Evolutionary conservation across 2,888 invertebrate genomes (phyloP).

Genomic region (Athalia rosae): DNA sequence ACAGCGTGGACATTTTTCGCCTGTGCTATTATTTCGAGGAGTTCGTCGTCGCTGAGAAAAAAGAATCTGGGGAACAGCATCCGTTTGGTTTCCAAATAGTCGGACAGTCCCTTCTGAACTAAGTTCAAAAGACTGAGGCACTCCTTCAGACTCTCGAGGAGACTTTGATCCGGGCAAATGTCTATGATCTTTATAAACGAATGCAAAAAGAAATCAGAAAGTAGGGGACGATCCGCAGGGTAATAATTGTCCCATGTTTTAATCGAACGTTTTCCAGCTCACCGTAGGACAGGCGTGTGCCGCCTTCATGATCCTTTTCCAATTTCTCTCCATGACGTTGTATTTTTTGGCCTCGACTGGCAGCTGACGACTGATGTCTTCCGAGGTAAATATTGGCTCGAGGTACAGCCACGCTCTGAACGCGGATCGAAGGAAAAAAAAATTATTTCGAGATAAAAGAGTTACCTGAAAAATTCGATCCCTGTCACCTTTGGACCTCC

Average conservation of each 20-base stretch:
- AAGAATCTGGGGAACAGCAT: constrained; percentile 85
- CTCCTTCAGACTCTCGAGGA: constrained; percentile 83
- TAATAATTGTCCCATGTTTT: neutral
- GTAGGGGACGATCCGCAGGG: neutral
- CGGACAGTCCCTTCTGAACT: constrained; percentile 84
- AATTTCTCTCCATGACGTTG: constrained; percentile 85
- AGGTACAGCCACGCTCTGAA: constrained; percentile 87
- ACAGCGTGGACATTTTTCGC: constrained; percentile 85
- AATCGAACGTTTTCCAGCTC: constrained; percentile 47
- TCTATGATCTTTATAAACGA: constrained; percentile 76
- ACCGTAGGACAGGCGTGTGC: constrained; percentile 83
- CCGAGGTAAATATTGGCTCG: constrained; percentile 88
- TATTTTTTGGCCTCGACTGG: constrained; percentile 88
- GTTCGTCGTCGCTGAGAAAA: constrained; percentile 89
- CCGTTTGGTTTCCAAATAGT: constrained; percentile 87
- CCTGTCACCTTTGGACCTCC: constrained; percentile 81
- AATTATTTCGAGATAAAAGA: constrained; percentile 1
- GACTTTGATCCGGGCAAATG: constrained; percentile 79
- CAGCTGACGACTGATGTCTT: constrained; percentile 86
- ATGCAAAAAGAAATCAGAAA: constrained; percentile 29
- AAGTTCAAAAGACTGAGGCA: constrained; percentile 82
- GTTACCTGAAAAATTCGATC: constrained; percentile 46
- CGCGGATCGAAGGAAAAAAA: neutral
- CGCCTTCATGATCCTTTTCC: constrained; percentile 85
- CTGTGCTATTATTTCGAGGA: constrained; percentile 87